Conservation (phyloP, 2,888 invertebrate species). For the Meloe dianella region DNA sequence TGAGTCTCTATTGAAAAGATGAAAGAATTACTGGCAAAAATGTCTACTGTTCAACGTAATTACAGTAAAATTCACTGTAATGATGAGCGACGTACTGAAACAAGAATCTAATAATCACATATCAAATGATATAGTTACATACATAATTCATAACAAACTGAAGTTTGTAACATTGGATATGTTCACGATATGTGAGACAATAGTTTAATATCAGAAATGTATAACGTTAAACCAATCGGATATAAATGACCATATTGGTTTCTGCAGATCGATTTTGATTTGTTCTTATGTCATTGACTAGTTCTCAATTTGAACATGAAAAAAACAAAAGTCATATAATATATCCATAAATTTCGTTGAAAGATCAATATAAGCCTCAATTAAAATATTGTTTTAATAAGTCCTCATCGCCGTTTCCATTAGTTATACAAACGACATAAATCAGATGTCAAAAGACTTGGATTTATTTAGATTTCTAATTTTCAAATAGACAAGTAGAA, state of each 20-base stretch:
- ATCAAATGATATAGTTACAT: conserved; percentile 25
- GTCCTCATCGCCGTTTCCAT: no score
- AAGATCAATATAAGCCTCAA: no score
- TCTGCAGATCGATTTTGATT: neutral
- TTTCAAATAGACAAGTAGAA: no score
- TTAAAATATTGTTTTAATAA: no score
- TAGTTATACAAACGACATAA: no score
- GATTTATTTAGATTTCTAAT: no score
- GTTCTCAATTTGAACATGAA: neutral
- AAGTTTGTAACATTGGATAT: conserved; percentile 31
- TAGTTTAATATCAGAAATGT: conserved; percentile 34
- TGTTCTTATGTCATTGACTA: neutral
- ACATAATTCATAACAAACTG: conserved; percentile 32
- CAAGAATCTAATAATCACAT: conserved; percentile 17
- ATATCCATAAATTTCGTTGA: no score
- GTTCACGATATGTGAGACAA: conserved; percentile 34
- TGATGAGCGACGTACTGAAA: neutral
- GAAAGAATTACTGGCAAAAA: neutral
- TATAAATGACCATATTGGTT: conserved; percentile 17
- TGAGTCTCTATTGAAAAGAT: no score
- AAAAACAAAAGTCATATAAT: neutral
- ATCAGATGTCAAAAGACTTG: no score
- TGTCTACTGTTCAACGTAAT: neutral
- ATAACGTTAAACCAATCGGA: conserved; percentile 29
- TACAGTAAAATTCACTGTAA: neutral